Evolutionary conservation across 64 coral and sea anemone genomes (phyloP), one percentile per base, ranked within the genome.

Genomic region (Stichodactyla helianthus): DNA sequence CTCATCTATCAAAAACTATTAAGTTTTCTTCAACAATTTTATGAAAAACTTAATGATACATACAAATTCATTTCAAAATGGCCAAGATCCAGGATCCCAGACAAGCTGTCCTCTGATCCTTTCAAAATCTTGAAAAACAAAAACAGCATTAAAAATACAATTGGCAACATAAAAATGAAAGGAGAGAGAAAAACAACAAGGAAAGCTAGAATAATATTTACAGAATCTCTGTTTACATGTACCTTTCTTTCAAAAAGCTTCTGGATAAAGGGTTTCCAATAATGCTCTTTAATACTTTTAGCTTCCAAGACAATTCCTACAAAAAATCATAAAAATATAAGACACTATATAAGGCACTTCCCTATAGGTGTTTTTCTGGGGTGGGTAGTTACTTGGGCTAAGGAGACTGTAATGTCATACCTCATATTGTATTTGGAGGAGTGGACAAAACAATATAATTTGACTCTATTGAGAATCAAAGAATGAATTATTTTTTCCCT

Each of bases 11-110:
- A 44, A 44, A 44, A 44, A 44, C 35, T 44, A 44, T 44, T 44
- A 44, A 3, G 35, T 44, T 44, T 44, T 44, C 35, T 44, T 44
- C 4, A 44, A 44, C 35, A 44, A 44, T 44, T 44, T 44, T 44
- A 44, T 44, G 35, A 87, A 17, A 58, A 83, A 62, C 19, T 62
- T 14, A 1, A 62, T 62, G 14, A 86, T 50, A 57, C 77, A 88
- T 88, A 98, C 95, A 93, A 86, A 54, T 98, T 98, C 44, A 85
- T 70, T 57, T 98, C 95, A 94, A 98, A 98, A 74, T 83, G 92
- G 52, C 84, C 88, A 16, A 92, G 93, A 35, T 98, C 95, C 44
- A 98, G 68, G 67, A 98, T 87, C 23, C 95, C 95, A 26, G 86
- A 92, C 26, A 98, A 80, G 51, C 82, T 94, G 23, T 95, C 92